Evolutionary conservation across 2,888 invertebrate genomes (phyloP).

Genomic region (Morinoia aosen): DNA sequence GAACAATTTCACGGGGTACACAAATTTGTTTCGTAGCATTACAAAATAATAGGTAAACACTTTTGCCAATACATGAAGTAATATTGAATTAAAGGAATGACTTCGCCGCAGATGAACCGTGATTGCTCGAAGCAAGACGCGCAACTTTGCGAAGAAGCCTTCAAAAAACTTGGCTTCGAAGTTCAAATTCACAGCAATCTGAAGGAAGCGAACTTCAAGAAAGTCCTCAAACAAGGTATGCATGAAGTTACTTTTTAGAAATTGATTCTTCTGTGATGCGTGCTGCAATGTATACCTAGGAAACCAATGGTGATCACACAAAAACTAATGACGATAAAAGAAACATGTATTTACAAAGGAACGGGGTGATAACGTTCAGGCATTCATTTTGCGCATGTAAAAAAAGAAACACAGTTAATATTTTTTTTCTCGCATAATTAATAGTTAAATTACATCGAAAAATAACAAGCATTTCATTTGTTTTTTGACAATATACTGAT

Average conservation of each 20-base stretch:
- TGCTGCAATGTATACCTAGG: neutral
- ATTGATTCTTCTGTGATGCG: neutral
- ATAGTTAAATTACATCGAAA: no score
- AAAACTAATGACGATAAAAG: no score
- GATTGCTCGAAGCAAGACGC: neutral
- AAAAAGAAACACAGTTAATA: no score
- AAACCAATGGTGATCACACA: no score
- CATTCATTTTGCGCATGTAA: no score
- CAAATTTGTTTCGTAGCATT: no score
- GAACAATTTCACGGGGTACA: no score
- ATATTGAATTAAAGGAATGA: neutral
- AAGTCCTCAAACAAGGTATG: slow-evolving; percentile 28
- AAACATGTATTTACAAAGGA: no score
- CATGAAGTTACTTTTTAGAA: neutral
- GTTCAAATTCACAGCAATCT: slow-evolving; percentile 50
- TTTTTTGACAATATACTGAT: no score
- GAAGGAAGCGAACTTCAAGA: neutral
- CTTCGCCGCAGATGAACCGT: neutral
- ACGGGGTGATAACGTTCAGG: no score
- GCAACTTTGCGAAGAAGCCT: neutral
- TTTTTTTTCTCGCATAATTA: no score
- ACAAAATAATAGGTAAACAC: neutral
- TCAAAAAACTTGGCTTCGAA: slow-evolving; percentile 51
- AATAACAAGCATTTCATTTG: no score
- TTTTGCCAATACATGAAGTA: neutral